phyloP scores from a whole-genome alignment of 2,888 invertebrate genomes.

The Patella ulyssiponensis region DNA sequence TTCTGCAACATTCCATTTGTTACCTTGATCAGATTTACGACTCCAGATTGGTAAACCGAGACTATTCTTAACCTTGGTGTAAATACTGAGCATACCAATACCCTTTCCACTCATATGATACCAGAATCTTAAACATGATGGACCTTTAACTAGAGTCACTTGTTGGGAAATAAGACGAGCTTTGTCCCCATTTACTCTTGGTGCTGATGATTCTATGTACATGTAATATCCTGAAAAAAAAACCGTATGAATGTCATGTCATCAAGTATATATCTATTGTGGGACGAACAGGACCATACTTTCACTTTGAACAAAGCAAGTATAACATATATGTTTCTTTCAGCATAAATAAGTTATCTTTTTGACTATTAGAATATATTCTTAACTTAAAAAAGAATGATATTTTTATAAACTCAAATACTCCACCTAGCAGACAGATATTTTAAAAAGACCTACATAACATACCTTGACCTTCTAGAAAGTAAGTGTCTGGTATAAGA shows the following conservation, averaged over 20 bases:
- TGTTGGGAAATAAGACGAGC: constrained; percentile 53
- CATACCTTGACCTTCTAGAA: too few species aligned
- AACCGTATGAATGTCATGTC: background rate
- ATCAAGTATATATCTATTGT: background rate
- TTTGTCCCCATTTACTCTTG: constrained; percentile 49
- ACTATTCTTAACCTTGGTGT: constrained; percentile 37
- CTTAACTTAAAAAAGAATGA: too few species aligned
- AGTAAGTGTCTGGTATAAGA: too few species aligned
- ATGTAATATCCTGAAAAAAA: constrained; percentile 54
- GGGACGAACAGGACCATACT: background rate
- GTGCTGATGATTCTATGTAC: constrained; percentile 57
- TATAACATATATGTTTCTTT: background rate
- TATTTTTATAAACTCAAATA: too few species aligned
- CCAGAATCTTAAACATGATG: constrained; percentile 56
- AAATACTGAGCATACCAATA: constrained; percentile 53
- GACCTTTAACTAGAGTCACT: constrained; percentile 26
- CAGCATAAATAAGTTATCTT: too few species aligned
- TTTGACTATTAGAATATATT: too few species aligned
- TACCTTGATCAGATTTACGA: constrained; percentile 54
- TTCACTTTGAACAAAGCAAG: too few species aligned
- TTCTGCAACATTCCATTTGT: constrained; percentile 55
- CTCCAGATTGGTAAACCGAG: constrained; percentile 51
- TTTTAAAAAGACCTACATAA: too few species aligned
- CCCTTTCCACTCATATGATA: constrained; percentile 60
- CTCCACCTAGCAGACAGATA: too few species aligned